Conservation (phyloP, 2,113 vertebrate genomes). For the Nothoprocta perdicaria region DNA sequence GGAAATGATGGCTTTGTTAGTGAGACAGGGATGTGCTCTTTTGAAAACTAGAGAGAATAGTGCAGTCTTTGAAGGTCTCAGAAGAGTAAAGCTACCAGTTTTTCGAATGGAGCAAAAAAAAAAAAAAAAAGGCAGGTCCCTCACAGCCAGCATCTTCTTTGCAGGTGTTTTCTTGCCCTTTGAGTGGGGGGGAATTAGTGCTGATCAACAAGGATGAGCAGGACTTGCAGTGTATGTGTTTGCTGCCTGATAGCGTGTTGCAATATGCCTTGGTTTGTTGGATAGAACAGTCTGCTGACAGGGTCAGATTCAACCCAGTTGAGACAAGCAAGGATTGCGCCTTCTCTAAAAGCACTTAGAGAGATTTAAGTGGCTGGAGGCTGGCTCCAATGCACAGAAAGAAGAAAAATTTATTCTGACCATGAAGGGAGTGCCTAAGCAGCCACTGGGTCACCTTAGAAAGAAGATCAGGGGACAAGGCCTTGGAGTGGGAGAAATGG, state of each 20-base stretch:
- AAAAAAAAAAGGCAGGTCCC: not conserved
- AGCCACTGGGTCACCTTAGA: not conserved
- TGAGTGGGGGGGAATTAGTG: not conserved
- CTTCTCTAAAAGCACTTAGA: not conserved
- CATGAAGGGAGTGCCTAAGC: too few relatives aligned
- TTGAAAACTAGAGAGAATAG: not conserved
- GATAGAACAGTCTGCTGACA: not conserved
- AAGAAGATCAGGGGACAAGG: not conserved
- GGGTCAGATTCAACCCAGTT: not conserved
- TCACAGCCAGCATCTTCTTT: not conserved
- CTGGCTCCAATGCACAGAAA: not conserved
- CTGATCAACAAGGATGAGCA: not conserved
- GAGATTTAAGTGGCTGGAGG: not conserved
- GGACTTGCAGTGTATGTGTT: not conserved
- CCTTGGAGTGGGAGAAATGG: not conserved
- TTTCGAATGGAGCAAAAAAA: too few relatives aligned
- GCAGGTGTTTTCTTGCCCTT: not conserved
- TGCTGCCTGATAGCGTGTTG: not conserved
- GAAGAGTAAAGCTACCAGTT: not conserved
- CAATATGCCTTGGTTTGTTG: not conserved
- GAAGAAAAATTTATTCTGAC: not conserved
- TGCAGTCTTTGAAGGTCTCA: not conserved
- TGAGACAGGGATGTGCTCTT: not conserved
- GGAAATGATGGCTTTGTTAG: not conserved
- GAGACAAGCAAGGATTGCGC: not conserved